phyloP scores from a whole-genome alignment of 92 coral and sea anemone species.

The Meandrina meandrites region DNA sequence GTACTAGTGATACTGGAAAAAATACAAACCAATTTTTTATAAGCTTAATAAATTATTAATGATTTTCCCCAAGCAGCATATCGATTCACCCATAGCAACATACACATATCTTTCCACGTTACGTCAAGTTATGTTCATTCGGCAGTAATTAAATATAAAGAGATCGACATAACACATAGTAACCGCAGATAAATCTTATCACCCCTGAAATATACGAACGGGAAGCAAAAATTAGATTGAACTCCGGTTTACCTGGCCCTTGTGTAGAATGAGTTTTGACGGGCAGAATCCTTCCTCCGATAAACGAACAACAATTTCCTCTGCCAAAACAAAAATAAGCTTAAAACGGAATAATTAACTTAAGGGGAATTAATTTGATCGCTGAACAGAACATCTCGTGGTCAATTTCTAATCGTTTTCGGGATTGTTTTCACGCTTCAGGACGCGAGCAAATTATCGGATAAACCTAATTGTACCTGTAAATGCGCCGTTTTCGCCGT shows the following conservation, averaged over 20 bases:
- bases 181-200: not conserved
- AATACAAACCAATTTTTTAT: too few species aligned
- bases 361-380: not conserved
- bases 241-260: conserved; percentile 56
- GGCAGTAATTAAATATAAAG: not conserved
- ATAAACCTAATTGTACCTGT: conserved; percentile 42
- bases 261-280: conserved; percentile 25
- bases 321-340: conserved; percentile 22
- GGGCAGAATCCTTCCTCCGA: conserved; percentile 58
- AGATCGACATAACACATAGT: not conserved
- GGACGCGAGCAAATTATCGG: conserved; percentile 32
- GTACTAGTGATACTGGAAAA: too few species aligned
- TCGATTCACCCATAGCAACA: not conserved
- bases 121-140: not conserved
- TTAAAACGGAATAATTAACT: not conserved
- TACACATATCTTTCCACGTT: not conserved
- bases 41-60: not conserved
- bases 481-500: conserved; percentile 17
- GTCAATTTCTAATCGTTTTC: not conserved
- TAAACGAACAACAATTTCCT: conserved; percentile 46
- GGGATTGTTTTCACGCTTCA: conserved; percentile 25
- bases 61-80: not conserved
- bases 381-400: not conserved
- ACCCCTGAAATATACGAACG: not conserved
- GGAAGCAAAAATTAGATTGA: not conserved